Evolutionary conservation across 2,888 invertebrate genomes (phyloP), one percentile per base, ranked within the genome.

Genomic region (Stegophylla sp.): DNA sequence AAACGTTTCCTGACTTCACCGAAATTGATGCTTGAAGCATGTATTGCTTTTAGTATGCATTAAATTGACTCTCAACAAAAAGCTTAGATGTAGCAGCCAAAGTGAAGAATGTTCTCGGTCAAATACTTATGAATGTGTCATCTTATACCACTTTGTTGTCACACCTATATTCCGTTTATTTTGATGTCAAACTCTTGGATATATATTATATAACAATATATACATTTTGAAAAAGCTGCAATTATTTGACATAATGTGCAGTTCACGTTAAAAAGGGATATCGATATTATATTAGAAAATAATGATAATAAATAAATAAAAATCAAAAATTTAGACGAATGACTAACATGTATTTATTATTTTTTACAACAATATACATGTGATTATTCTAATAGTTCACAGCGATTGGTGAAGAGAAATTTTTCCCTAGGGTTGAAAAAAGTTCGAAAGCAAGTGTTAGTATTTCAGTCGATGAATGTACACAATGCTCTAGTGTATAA

Each of bases 381-480:
- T 76, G 41, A 66, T 53, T 63, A 66, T 53, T 76, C 17, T 76
- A 23, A 66, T 43, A 66, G 41, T 76, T 66, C 75, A 76, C 75
- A 76, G 75, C n/a, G 53, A 51, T 43, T 10, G 53, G 66, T 13
- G 75, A 53, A 41, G 64, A 76, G 75, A 34, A 23, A 26, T 17
- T 67, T 10, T 53, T 53, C 75, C 53, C 41, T n/a, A 26, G 26
- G 53, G 66, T 76, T 41, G 64, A 76, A 53, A n/a, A n/a, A 53
- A n/a, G 41, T 41, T 53, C 23, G 64, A 66, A 53, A 48, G 23
- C 51, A 12, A 66, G 34, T 64, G 63, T 20, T 75, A 12, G 34
- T n/a, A 56, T 66, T 64, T 53, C 51, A 13, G 26, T 43, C 41
- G 66, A 76, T 76, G 53, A 51, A 41, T 53, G 23, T 53, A 26